These are phyloP conservation scores for Anolis apletophallus DNA, from an alignment of 2,797 vertebrate species.

Conservation along the genomic window DNA sequence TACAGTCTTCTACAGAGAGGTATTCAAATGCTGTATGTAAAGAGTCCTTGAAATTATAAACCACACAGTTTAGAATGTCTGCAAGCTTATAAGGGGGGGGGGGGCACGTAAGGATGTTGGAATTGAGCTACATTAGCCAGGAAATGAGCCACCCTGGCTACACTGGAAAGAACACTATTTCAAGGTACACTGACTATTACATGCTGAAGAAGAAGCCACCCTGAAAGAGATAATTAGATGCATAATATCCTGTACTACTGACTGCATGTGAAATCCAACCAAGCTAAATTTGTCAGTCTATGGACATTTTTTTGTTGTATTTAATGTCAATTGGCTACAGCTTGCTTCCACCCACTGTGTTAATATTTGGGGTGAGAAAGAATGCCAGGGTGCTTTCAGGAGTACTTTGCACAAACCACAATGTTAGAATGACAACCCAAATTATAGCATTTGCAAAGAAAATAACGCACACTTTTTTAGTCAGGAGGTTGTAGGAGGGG, in stretches of 20 bases:
- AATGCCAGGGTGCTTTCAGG: conserved; percentile 20
- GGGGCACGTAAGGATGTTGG: conserved; percentile 45
- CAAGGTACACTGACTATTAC: conserved; percentile 67
- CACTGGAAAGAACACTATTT: conserved; percentile 69
- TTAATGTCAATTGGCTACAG: conserved; percentile 56
- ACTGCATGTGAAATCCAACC: conserved; percentile 56
- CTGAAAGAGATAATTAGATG: conserved; percentile 74
- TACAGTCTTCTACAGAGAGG: conserved; percentile 32
- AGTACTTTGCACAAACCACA: conserved; percentile 51
- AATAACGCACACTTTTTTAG: background rate
- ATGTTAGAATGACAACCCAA: conserved; percentile 35
- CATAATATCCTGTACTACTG: conserved; percentile 66
- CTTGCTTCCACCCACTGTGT: conserved; percentile 38
- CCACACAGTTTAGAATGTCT: conserved; percentile 32
- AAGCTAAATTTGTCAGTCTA: conserved; percentile 63
- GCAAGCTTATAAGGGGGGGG: conserved; percentile 33
- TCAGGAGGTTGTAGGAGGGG: too few relatives aligned
- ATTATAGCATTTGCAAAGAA: conserved; percentile 29
- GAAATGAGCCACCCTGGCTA: conserved; percentile 65
- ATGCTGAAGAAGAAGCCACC: conserved; percentile 65
- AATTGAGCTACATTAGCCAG: conserved; percentile 68
- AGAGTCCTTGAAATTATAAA: conserved; percentile 56
- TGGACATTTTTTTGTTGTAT: conserved; percentile 54
- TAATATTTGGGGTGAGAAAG: conserved; percentile 56
- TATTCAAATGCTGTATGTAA: conserved; percentile 30